Percentiles rank a stretch among this genome's conserved stretches.
Evolutionary conservation across 2,113 vertebrate species (phyloP).

Genomic region (Ceratotherium simum): DNA sequence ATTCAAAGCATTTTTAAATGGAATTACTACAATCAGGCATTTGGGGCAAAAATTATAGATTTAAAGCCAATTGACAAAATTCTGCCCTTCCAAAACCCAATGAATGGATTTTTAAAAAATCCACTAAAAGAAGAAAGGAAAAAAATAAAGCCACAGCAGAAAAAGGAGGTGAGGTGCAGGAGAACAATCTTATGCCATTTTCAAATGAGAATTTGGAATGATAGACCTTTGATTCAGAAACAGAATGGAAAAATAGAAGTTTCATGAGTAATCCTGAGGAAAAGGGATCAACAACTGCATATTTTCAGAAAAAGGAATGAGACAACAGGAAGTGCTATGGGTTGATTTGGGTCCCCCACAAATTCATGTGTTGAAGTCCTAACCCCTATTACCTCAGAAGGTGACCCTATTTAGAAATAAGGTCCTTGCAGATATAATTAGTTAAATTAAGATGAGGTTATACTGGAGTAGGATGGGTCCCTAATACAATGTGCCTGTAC

Average conservation of each 20-base stretch:
- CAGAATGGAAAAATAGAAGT: background rate
- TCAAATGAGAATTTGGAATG: background rate
- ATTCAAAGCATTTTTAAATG: background rate
- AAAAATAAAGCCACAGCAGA: background rate
- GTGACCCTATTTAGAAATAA: background rate
- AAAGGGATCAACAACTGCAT: background rate
- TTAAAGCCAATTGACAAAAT: background rate
- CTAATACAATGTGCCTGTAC: background rate
- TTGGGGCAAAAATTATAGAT: background rate
- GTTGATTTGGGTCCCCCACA: background rate
- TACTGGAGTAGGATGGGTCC: background rate
- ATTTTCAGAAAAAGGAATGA: background rate
- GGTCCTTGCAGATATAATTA: background rate
- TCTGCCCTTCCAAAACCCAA: background rate
- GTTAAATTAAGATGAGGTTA: background rate
- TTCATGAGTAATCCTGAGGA: background rate
- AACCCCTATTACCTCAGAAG: background rate
- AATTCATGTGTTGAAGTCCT: background rate
- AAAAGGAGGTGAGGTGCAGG: background rate
- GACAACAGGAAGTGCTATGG: background rate
- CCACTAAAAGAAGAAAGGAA: background rate
- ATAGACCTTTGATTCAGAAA: background rate
- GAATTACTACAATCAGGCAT: background rate
- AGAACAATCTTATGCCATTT: background rate
- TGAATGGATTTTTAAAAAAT: background rate